Base-by-base conservation (phyloP, 2,113 vertebrate genomes). In the Hystrix cristata region DNA sequence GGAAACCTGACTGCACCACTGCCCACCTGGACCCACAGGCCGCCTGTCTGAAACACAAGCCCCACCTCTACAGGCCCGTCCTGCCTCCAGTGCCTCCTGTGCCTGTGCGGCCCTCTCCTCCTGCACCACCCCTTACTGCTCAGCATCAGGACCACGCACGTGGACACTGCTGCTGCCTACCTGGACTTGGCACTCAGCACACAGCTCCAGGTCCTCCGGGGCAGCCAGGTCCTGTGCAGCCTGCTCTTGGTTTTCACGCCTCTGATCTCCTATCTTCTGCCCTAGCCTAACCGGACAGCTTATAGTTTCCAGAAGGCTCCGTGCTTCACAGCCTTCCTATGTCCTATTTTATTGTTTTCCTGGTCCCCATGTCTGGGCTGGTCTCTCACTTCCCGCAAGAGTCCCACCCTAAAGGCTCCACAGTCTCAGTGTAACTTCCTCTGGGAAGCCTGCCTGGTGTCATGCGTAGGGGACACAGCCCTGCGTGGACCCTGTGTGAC, bases 51-150 rank as follows among this genome's bases (percentile, higher is more conserved):
- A 83, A 82, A 84, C 11, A 69, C 53, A 95, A 55, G 43, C 51
- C 29, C 1, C 1, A 2, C 38, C 60, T 31, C 1, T 0, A 7
- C 43, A 14, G n/a, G 74, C 82, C 14, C 27, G 27, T 31, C 2
- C 25, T 8, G 7, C 78, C 51, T 55, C 16, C 27, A 78, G 14
- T 6, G 6, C 46, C 46, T 10, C 1, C 0, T 0, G 9, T 60
- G 55, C 79, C 11, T 15, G 53, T 16, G 48, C 4, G 29, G 60
- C 53, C 31, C 34, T 34, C 43, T 69, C 62, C n/a, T 29, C 13
- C n/a, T 19, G 64, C 15, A 38, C 51, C 16, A 14, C 83, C 9
- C 1, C 71, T 43, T 2, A 4, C 38, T 5, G 11, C 38, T 60
- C 84, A 25, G 86, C 18, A 5, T 43, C 18, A 46, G 83, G 1